These are phyloP conservation scores for Chironomus tentans DNA, from an alignment of 2,888 invertebrate species.

Conservation along the genomic window DNA sequence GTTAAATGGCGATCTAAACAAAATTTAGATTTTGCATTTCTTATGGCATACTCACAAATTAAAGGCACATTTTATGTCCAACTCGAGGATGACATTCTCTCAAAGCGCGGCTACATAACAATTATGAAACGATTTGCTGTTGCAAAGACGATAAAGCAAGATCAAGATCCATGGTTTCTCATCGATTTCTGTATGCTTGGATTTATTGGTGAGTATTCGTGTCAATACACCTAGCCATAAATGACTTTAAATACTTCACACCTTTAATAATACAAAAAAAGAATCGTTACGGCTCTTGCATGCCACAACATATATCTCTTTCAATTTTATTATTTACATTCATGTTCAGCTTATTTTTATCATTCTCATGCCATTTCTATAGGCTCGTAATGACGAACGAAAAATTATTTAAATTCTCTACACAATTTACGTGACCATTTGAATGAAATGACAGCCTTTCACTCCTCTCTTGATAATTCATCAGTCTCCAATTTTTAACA, in stretches of 20 bases:
- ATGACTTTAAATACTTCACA: not conserved
- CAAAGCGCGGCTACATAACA: conserved; percentile 72
- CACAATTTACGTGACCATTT: not conserved
- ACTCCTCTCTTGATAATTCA: too few relatives aligned
- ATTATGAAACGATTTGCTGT: conserved; percentile 78
- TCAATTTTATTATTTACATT: not conserved
- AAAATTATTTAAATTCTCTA: not conserved
- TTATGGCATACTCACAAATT: conserved; percentile 88
- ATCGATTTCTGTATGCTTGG: conserved; percentile 90
- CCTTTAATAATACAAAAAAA: not conserved
- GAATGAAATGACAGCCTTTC: too few relatives aligned
- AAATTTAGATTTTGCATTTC: conserved; percentile 84
- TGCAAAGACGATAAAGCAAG: conserved; percentile 54
- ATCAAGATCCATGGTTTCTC: conserved; percentile 76
- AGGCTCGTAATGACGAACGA: not conserved
- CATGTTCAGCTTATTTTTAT: not conserved
- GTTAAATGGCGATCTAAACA: conserved; percentile 91
- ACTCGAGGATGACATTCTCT: conserved; percentile 88
- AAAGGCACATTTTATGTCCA: conserved; percentile 85
- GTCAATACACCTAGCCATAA: not conserved
- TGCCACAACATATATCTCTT: not conserved
- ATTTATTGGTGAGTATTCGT: conserved; percentile 64
- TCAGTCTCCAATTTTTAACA: too few relatives aligned
- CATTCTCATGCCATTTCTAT: not conserved
- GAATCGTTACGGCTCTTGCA: not conserved